phyloP scores from a whole-genome alignment of 2,797 vertebrate genomes.

The Psittacula echo region DNA sequence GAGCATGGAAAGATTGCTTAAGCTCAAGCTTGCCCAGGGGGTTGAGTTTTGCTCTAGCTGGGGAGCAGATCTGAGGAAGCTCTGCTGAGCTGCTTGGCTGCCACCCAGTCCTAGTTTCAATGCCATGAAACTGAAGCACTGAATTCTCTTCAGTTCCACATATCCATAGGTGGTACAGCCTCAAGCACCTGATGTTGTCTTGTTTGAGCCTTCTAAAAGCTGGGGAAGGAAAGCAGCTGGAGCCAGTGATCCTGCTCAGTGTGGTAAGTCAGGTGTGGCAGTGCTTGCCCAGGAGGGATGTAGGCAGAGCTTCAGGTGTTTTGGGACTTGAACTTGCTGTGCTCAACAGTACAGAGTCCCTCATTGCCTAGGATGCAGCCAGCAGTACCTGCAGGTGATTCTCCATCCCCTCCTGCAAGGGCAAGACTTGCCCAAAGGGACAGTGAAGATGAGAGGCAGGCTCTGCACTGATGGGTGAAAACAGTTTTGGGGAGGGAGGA shows the following conservation, averaged over 20 bases:
- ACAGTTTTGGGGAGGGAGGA: not conserved
- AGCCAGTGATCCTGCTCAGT: not conserved
- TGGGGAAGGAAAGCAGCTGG: not conserved
- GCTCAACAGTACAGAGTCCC: not conserved
- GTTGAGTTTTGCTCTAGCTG: not conserved
- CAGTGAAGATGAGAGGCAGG: not conserved
- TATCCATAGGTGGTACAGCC: not conserved
- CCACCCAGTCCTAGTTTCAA: not conserved
- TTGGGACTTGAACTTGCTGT: not conserved
- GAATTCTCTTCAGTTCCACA: not conserved
- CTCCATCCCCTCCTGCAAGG: not conserved
- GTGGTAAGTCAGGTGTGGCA: not conserved
- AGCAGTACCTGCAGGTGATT: not conserved
- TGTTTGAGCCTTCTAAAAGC: not conserved
- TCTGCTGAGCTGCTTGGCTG: not conserved
- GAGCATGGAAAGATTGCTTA: not conserved
- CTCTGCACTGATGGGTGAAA: not conserved
- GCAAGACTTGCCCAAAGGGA: not conserved
- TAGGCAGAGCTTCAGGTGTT: not conserved
- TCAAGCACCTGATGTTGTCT: not conserved
- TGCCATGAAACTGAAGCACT: not conserved
- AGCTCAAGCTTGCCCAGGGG: not conserved
- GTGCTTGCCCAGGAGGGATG: not conserved
- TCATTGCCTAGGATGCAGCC: not conserved
- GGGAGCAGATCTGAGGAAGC: not conserved